phyloP scores from a whole-genome alignment of 2,888 invertebrate species.

The Nemurella pictetii region DNA sequence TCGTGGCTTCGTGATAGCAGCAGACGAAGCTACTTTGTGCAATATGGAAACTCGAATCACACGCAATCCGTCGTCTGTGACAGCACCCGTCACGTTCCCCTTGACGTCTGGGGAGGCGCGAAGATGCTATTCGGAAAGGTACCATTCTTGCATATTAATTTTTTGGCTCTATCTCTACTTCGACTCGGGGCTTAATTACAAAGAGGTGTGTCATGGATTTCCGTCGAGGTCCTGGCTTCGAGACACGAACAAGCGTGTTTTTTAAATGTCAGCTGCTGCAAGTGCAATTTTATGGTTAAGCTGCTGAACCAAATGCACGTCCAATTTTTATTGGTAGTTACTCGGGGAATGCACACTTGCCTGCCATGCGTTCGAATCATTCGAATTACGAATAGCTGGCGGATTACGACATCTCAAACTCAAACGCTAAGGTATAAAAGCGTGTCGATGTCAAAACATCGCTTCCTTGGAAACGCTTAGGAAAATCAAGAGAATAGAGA shows the following conservation, averaged over 20 bases:
- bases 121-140: conserved; percentile 32
- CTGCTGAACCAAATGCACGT: neutral
- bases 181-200: neutral
- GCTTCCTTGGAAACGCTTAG: neutral
- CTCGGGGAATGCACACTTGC: neutral
- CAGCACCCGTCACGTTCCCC: conserved; percentile 1
- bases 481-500: neutral
- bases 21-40: neutral
- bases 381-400: neutral
- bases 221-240: neutral
- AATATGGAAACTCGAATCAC: conserved; percentile 29
- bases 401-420: neutral
- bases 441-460: neutral
- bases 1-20: neutral
- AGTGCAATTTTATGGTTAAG: neutral
- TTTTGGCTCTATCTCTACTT: neutral
- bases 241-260: neutral
- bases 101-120: conserved; percentile 16
- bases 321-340: neutral
- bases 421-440: neutral
- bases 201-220: neutral
- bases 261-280: neutral
- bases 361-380: neutral
- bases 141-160: neutral
- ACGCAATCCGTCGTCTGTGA: conserved; percentile 20